Base-by-base conservation (phyloP, 92 coral and sea anemone genomes). In the Siderastrea siderea region DNA sequence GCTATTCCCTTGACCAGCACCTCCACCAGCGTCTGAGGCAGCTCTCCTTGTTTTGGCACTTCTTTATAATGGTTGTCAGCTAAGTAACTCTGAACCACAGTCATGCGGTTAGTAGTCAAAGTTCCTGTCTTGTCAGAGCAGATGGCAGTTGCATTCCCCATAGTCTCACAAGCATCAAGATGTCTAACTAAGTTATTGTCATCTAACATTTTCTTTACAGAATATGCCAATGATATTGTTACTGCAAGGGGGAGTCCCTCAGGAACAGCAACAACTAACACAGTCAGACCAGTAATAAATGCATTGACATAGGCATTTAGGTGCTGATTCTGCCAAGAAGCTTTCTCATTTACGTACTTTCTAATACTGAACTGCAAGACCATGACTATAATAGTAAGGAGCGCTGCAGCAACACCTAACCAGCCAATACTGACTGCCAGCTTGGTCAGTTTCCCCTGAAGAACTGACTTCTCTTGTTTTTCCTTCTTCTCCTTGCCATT, bases 101-200 rank as follows among this genome's bases (percentile, higher is more conserved):
- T 98, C 99, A 98, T 98, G 45, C 99, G 89, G 66, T 98, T 98
- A 45, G 99, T 98, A 46, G 99, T 98, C 9, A 98, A 98, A 53
- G 99, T 98, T 48, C 99, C 99, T 43, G 99, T 98, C 89, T 98
- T 98, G 86, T 98, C 99, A 14, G 99, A 98, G 78, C 99, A 98
- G 86, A 98, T 98, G 58, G 99, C 97, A 88, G 99, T 98, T 80
- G 99, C 99, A 82, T 98, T 98, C 1, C 99, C 99, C 99, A 98
- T 98, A 45, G 99, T 98, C 62, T 98, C 99, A 86, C 99, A 98
- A 44, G 99, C 99, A 94, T 98, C 99, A 80, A 98, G 88, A 94
- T 98, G 99, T 16, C 99, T 89, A 50, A 98, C 99, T 54, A 98
- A 90, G 88, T 98, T 98, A 81, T 96, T 95, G 88, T 98, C 99